These are phyloP conservation scores for Sapajus apella DNA, from an alignment of 2,113 vertebrate species.

Conservation along the genomic window DNA sequence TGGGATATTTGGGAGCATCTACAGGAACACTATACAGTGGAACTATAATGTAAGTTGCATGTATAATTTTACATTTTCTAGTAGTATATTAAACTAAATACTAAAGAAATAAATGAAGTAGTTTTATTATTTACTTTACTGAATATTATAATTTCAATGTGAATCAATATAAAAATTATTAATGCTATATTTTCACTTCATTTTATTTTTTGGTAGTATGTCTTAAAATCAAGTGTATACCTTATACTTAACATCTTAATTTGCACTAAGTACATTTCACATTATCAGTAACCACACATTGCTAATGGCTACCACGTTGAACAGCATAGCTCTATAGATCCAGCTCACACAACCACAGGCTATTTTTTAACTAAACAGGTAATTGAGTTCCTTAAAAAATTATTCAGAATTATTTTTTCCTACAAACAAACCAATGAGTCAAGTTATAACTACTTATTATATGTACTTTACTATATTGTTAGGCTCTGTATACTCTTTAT, in stretches of 20 bases:
- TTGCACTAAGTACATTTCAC: not conserved
- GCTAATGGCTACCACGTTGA: not conserved
- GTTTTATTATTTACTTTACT: not conserved
- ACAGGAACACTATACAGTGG: not conserved
- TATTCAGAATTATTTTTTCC: not conserved
- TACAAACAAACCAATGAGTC: not conserved
- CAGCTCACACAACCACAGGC: not conserved
- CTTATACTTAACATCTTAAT: not conserved
- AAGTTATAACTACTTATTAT: not conserved
- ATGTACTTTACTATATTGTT: not conserved
- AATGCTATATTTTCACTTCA: not conserved
- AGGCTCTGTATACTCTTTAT: rapidly evolving
- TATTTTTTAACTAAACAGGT: not conserved
- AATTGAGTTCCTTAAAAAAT: not conserved
- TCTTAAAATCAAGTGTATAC: not conserved
- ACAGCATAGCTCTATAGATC: not conserved
- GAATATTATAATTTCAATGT: not conserved
- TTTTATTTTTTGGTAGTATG: not conserved
- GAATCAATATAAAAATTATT: not conserved
- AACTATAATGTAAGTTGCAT: not conserved
- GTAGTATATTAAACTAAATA: not conserved
- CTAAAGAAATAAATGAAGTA: not conserved
- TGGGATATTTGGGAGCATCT: not conserved
- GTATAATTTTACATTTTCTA: not conserved
- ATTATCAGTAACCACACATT: not conserved